Evolutionary conservation across 2,888 invertebrate species (phyloP).

Genomic region (Sphaeridia pumilis): DNA sequence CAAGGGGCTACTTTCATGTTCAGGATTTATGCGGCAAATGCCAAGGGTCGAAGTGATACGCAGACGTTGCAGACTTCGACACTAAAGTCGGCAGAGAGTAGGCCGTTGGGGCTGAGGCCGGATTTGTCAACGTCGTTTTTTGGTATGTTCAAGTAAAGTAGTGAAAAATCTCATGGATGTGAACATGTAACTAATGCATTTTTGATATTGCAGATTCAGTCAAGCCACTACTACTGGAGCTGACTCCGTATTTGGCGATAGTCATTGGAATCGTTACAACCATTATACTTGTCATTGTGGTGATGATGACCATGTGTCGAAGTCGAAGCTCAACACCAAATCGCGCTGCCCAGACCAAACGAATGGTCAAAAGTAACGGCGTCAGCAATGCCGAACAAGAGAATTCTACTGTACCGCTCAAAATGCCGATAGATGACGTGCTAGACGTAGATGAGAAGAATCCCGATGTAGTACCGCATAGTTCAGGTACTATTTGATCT

Average conservation of each 20-base stretch:
- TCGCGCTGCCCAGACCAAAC: conserved; percentile 35
- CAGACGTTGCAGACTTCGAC: conserved; percentile 57
- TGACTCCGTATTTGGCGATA: conserved; percentile 47
- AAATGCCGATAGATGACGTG: conserved; percentile 44
- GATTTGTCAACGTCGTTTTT: neutral
- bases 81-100: conserved; percentile 58
- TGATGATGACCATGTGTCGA: conserved; percentile 45
- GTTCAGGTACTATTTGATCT: conserved; percentile 40
- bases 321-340: conserved; percentile 41
- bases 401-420: conserved; percentile 43
- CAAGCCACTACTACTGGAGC: conserved; percentile 43
- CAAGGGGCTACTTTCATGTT: conserved; percentile 57
- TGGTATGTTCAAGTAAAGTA: neutral
- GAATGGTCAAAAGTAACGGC: conserved; percentile 31
- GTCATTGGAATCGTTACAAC: conserved; percentile 47
- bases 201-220: conserved; percentile 22
- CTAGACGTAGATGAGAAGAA: conserved; percentile 49
- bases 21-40: conserved; percentile 56
- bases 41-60: conserved; percentile 57
- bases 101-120: conserved; percentile 61
- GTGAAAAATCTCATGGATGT: neutral
- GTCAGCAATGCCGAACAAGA: conserved; percentile 28
- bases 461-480: conserved; percentile 49
- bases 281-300: conserved; percentile 45
- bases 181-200: neutral